phyloP scores from a whole-genome alignment of 1,140 invertebrate species.

The Eueides isabella region DNA sequence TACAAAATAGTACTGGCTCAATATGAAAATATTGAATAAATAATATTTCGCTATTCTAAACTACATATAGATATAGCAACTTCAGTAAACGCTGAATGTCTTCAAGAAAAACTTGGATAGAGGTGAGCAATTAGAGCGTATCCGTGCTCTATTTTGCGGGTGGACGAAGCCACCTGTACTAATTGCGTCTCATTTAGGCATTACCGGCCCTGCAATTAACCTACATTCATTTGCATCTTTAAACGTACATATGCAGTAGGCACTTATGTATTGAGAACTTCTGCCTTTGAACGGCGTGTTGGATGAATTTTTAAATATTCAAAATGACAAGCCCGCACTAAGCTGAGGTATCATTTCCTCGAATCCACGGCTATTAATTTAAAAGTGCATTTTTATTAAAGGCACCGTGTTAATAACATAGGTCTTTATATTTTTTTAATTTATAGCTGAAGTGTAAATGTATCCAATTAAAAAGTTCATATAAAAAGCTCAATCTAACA shows the following conservation, averaged over 20 bases:
- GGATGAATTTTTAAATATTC: constrained; percentile 28
- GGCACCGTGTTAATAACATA: constrained; percentile 9
- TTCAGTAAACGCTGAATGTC: neutral
- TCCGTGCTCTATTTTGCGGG: constrained; percentile 55
- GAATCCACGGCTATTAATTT: constrained; percentile 3
- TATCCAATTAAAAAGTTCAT: neutral
- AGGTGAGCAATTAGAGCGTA: constrained; percentile 60
- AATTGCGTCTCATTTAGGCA: constrained; percentile 76
- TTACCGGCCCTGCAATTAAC: constrained; percentile 66
- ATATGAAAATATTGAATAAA: neutral
- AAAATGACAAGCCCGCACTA: constrained; percentile 13
- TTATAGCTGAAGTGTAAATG: neutral
- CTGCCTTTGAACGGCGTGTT: constrained; percentile 41
- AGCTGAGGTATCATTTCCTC: constrained; percentile 15
- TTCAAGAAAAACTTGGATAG: constrained; percentile 19
- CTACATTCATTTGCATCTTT: constrained; percentile 61
- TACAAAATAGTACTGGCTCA: neutral
- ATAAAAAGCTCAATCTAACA: neutral
- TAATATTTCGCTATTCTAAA: neutral
- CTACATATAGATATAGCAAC: neutral
- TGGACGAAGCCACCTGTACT: constrained; percentile 58
- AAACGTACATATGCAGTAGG: constrained; percentile 35
- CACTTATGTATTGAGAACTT: constrained; percentile 41
- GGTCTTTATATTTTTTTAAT: constrained; percentile 7
- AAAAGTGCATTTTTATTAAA: constrained; percentile 13